Evolutionary conservation across 2,797 vertebrate species (phyloP).

Genomic region (Apogon talboti): DNA sequence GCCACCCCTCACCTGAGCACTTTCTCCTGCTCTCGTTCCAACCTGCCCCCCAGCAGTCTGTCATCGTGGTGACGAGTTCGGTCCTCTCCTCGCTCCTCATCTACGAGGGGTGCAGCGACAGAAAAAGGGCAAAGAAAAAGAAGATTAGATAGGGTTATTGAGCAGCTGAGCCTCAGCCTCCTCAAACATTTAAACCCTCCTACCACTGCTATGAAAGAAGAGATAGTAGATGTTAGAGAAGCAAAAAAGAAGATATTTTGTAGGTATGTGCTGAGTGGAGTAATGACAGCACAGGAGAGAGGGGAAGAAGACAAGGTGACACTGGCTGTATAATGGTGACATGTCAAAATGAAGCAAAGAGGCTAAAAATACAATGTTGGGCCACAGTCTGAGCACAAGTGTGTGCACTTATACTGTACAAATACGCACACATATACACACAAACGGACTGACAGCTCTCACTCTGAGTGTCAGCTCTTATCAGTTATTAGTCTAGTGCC

Average conservation of each 20-base stretch:
- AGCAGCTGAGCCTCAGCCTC: neutral
- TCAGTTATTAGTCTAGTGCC: slow-evolving; percentile 64
- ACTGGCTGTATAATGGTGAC: slow-evolving; percentile 46
- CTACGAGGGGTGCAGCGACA: slow-evolving; percentile 45
- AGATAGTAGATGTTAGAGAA: neutral
- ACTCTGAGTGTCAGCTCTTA: slow-evolving; percentile 59
- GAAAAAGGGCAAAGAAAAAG: neutral
- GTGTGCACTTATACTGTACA: slow-evolving; percentile 23
- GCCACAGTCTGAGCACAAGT: slow-evolving; percentile 22
- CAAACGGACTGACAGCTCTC: slow-evolving; percentile 45
- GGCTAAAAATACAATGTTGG: slow-evolving; percentile 54
- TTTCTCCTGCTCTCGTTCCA: slow-evolving; percentile 96
- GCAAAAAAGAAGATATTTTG: neutral
- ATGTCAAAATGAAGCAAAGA: slow-evolving; percentile 41
- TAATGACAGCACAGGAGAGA: slow-evolving; percentile 17
- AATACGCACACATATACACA: slow-evolving; percentile 22
- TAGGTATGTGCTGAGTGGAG: neutral
- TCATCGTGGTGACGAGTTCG: slow-evolving; percentile 88
- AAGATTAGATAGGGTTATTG: slow-evolving; percentile 20
- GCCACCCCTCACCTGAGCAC: slow-evolving; percentile 88
- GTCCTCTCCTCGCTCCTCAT: slow-evolving; percentile 90
- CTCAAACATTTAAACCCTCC: slow-evolving; percentile 2
- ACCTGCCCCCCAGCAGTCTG: slow-evolving; percentile 87
- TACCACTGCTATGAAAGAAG: neutral
- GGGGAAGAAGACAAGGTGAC: slow-evolving; percentile 23